A percentile compares a stretch with the other conserved stretches of the same genome.
phyloP scores from a whole-genome alignment of 2,113 vertebrate genomes.

The Phylloscopus trochilus region DNA sequence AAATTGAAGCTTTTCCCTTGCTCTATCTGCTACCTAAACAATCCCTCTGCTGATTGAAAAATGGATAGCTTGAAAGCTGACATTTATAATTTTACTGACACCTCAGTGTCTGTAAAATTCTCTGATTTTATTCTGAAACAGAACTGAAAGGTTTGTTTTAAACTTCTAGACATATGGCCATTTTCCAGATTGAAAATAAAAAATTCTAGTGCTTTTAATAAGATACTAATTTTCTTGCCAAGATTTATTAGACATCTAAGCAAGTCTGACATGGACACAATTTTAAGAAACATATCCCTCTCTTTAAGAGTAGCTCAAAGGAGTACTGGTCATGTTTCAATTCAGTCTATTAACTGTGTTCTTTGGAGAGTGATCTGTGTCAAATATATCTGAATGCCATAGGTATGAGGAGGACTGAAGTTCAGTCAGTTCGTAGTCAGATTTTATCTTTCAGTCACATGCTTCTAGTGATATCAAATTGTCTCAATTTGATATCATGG shows the following conservation, averaged over 20 bases:
- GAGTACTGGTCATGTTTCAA: neutral
- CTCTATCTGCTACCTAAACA: neutral
- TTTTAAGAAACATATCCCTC: neutral
- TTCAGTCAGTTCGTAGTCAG: slow-evolving; percentile 36
- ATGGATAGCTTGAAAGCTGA: neutral
- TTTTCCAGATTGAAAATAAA: neutral
- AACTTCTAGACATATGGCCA: neutral
- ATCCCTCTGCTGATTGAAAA: neutral
- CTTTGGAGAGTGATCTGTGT: slow-evolving; percentile 55
- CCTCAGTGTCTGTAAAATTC: neutral
- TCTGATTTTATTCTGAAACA: neutral
- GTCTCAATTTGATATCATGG: slow-evolving; percentile 57
- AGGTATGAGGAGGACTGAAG: neutral
- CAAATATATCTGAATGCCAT: slow-evolving; percentile 57
- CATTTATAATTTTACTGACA: neutral
- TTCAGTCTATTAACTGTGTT: neutral
- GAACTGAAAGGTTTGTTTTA: neutral
- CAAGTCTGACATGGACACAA: neutral
- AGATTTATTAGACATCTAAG: neutral
- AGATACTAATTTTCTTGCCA: neutral
- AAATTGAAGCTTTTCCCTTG: neutral
- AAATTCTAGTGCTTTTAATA: neutral
- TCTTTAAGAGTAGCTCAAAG: neutral
- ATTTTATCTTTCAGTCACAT: slow-evolving; percentile 34
- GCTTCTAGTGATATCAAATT: slow-evolving; percentile 44